phyloP scores from a whole-genome alignment of 2,888 invertebrate species.

The Scaptodrosophila latifasciaeformis region DNA sequence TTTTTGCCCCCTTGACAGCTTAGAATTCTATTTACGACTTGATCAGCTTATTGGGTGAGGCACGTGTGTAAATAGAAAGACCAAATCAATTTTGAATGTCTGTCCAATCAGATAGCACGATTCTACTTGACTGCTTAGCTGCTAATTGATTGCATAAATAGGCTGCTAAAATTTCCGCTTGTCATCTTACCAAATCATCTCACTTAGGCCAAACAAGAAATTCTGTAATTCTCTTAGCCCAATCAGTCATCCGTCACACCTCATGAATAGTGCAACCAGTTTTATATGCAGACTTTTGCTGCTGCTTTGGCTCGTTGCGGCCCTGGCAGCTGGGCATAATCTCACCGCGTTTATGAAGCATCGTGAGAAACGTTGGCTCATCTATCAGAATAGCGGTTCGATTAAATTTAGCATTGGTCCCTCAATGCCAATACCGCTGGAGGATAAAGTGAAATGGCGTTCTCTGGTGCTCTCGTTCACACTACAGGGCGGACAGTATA shows the following conservation, averaged over 20 bases:
- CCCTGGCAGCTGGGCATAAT: constrained; percentile 22
- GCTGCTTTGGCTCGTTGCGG: no score
- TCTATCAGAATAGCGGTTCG: constrained; percentile 52
- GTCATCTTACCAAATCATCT: constrained; percentile 35
- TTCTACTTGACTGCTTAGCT: constrained; percentile 33
- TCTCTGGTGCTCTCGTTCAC: constrained; percentile 62
- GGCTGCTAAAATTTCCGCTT: constrained; percentile 39
- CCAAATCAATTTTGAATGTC: constrained; percentile 6
- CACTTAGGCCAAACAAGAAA: neutral
- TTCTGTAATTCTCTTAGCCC: constrained; percentile 32
- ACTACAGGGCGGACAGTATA: constrained; percentile 67
- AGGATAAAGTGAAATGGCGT: constrained; percentile 65
- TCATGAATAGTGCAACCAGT: no score
- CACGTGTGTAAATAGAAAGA: constrained; percentile 58
- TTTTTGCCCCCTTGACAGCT: neutral
- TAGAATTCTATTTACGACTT: no score
- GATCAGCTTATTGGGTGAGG: constrained; percentile 12
- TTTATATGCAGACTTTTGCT: no score
- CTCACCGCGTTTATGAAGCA: constrained; percentile 49
- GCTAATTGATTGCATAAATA: constrained; percentile 53
- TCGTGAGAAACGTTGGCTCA: constrained; percentile 49
- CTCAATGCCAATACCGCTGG: constrained; percentile 59
- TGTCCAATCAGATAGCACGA: no score
- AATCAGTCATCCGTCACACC: neutral
- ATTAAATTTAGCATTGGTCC: constrained; percentile 58